These are phyloP conservation scores for Bombyx huttoni DNA, from an alignment of 2,888 invertebrate genomes.

Conservation along the genomic window DNA sequence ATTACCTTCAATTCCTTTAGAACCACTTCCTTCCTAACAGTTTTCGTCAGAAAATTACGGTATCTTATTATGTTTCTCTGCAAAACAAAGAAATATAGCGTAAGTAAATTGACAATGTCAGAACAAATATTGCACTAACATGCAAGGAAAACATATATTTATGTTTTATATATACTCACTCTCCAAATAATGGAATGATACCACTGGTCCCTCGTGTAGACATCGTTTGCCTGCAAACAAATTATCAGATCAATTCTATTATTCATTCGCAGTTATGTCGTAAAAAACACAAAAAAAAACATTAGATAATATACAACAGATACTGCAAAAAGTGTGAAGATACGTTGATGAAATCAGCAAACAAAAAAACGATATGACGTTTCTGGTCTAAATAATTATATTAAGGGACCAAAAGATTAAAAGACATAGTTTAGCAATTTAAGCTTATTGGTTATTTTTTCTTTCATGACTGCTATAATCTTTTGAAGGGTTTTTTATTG, in stretches of 20 bases:
- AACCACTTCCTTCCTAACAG: conserved; percentile 79
- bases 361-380: too few species aligned
- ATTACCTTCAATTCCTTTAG: conserved; percentile 82
- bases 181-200: conserved; percentile 85
- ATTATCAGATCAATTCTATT: conserved; percentile 3
- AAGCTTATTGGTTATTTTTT: too few species aligned
- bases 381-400: too few species aligned
- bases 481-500: too few species aligned
- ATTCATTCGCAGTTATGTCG: too few species aligned
- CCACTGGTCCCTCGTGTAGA: conserved; percentile 88
- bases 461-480: too few species aligned
- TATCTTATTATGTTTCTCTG: conserved; percentile 85
- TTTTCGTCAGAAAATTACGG: conserved; percentile 77
- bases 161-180: conserved; percentile 54
- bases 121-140: background rate
- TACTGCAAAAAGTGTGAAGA: too few species aligned
- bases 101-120: background rate
- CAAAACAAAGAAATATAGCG: conserved; percentile 14
- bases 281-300: too few species aligned
- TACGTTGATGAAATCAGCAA: too few species aligned
- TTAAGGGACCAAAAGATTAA: too few species aligned
- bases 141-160: background rate
- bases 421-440: too few species aligned
- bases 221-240: conserved; percentile 78
- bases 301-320: too few species aligned